Base-by-base conservation (phyloP, 1,140 invertebrate species). In the Ericerus pela region DNA sequence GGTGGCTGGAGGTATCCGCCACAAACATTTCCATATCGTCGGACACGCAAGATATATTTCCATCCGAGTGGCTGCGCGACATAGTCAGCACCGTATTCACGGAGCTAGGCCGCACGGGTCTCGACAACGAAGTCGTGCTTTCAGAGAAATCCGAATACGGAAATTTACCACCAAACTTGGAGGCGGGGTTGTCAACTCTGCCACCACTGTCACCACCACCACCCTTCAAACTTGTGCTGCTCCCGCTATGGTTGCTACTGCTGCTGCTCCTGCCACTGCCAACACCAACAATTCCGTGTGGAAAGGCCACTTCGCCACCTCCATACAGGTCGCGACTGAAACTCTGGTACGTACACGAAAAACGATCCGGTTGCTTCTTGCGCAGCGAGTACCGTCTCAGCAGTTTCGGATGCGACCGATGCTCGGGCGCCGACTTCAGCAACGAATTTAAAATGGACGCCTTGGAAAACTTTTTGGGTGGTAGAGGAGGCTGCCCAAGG, bases 121-220 rank as follows among this genome's bases (percentile, higher is more conserved):
- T 16, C 41, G 41, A 47, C 16, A 47, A 24, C 4, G 41, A 47
- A 2, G 41, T 47, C 16, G 41, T 47, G 26, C 41, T 47, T 24
- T 47, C 41, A 24, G 20, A 22, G 14, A 47, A 47, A 47, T 47
- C 41, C 41, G 41, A 47, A 24, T 47, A 47, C 10, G 41, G 41
- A 14, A 47, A 47, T 24, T 47, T 47, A 4, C 41, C 41, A 24
- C 20, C 20, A 24, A 47, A 47, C 26, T 14, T 47, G 11, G 41
- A 22, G 16, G 10, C 16, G 20, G 11, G 2, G 14, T 47, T 24
- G 20, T 47, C 14, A 24, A 6, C 41, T 5, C 26, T 47, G 41
- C 14, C n/a, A 18, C 14, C 37, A 18, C n/a, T n/a, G 5, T 41
- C 6, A 18, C n/a, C n/a, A 33, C 30, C 30, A n/a, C 30, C 30